These are phyloP conservation scores for Taurulus bubalis DNA, from an alignment of 2,113 vertebrate species.

Conservation along the genomic window DNA sequence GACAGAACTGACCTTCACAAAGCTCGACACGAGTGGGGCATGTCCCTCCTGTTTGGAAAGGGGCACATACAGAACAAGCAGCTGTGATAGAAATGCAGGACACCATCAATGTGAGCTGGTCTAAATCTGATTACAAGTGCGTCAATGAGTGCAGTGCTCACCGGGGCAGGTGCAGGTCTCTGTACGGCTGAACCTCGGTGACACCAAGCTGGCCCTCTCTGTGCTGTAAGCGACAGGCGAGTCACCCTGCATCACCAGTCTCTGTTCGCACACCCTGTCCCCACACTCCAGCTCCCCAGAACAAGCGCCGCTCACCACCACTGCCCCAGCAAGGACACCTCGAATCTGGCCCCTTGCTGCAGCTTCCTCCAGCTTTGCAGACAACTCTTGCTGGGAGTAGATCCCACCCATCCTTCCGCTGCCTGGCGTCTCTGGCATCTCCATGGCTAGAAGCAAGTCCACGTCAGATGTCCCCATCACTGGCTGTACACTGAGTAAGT, in stretches of 20 bases:
- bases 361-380: conserved; percentile 87
- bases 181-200: conserved; percentile 87
- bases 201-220: conserved; percentile 91
- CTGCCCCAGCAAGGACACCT: conserved; percentile 86
- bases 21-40: conserved; percentile 89
- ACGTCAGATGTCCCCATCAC: conserved; percentile 85
- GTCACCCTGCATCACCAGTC: conserved; percentile 86
- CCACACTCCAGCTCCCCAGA: conserved; percentile 91
- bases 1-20: conserved; percentile 93
- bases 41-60: conserved; percentile 84
- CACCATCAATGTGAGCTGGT: not conserved
- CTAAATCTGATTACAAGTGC: not conserved
- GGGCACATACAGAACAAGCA: not conserved
- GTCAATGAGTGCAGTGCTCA: conserved; percentile 59
- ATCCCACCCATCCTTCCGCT: conserved; percentile 77
- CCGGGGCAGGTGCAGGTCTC: conserved; percentile 92
- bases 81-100: not conserved
- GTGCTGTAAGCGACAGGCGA: conserved; percentile 92
- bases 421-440: conserved; percentile 80
- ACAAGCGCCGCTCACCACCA: conserved; percentile 89
- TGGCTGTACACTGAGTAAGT: conserved; percentile 90
- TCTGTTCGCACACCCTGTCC: conserved; percentile 90
- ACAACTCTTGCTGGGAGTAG: conserved; percentile 88
- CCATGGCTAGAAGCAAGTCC: conserved; percentile 92
- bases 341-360: conserved; percentile 84